Evolutionary conservation across 1,140 invertebrate genomes (phyloP), one percentile per base, ranked within the genome.

Genomic region (Drosophila takahashii): DNA sequence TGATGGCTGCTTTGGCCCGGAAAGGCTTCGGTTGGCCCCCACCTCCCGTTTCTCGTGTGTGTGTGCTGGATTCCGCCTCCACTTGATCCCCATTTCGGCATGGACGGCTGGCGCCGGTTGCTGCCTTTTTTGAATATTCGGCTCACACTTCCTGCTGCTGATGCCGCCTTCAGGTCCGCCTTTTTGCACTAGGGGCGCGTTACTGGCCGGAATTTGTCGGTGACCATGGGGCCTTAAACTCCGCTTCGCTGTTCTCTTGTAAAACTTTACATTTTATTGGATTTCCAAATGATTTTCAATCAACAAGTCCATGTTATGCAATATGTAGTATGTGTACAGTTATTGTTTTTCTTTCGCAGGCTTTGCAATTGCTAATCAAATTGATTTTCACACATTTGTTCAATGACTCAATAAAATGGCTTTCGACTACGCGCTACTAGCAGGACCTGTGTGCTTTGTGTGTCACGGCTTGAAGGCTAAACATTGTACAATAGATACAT

Each of bases 221-320:
- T 26, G 66, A 32, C 66, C 41, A 56, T 39, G 60, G 53, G 45
- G 53, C 71, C 65, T 76, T 58, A 76, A 76, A 75, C 71, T 74
- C 16, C 29, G 50, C 52, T 54, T 26, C 10, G 45, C 34, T 56
- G 56, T 26, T 47, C 41, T 70, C 39, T 80, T 65, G 69, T 84
- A 77, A 77, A 87, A 89, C 58, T 77, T 80, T 66, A 87, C 62
- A 77, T 66, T 87, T 84, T 79, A 89, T 87, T 89, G 71, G 81
- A 78, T 85, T 66, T 81, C 79, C 64, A 86, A 86, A 86, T 89
- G 84, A 89, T 89, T 89, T 89, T 89, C 69, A 89, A 89, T 89
- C 85, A 89, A 89, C 84, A 89, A 89, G 84, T 89, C 77, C 79
- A 79, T 89, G 66, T 79, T 79, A 81, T 72, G 58, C 66, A 77